Evolutionary conservation across 2,797 vertebrate species (phyloP).

Genomic region (Ceryle rudis): DNA sequence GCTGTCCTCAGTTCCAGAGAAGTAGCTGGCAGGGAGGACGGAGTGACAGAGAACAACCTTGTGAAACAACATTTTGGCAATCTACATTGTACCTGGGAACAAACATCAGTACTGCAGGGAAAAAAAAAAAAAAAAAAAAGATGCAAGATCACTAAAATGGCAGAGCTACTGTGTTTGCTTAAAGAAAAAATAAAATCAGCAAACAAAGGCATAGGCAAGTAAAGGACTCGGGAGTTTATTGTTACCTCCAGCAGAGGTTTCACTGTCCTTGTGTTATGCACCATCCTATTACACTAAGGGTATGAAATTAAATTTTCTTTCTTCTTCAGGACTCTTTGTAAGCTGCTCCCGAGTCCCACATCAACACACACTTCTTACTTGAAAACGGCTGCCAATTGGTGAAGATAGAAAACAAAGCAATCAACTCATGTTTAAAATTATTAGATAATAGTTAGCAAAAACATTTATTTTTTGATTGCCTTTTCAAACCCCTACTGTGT

Average conservation of each 20-base stretch:
- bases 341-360: neutral
- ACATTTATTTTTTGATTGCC: neutral
- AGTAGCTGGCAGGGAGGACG: neutral
- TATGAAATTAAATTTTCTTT: neutral
- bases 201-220: neutral
- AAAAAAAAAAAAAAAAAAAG: neutral
- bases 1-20: fast-evolving
- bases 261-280: neutral
- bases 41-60: neutral
- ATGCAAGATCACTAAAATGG: neutral
- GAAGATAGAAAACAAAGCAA: constrained; percentile 29
- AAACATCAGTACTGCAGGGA: neutral
- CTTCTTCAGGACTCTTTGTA: neutral
- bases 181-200: neutral
- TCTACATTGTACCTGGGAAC: neutral
- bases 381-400: neutral
- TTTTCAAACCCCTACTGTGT: constrained; percentile 13
- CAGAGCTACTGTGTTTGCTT: neutral
- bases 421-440: constrained; percentile 49
- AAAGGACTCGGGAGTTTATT: neutral
- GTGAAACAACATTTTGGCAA: neutral
- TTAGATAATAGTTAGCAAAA: neutral
- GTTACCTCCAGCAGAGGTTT: neutral
- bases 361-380: neutral
- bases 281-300: neutral